phyloP scores from a whole-genome alignment of 2,113 vertebrate genomes.

The Myotis yumanensis region DNA sequence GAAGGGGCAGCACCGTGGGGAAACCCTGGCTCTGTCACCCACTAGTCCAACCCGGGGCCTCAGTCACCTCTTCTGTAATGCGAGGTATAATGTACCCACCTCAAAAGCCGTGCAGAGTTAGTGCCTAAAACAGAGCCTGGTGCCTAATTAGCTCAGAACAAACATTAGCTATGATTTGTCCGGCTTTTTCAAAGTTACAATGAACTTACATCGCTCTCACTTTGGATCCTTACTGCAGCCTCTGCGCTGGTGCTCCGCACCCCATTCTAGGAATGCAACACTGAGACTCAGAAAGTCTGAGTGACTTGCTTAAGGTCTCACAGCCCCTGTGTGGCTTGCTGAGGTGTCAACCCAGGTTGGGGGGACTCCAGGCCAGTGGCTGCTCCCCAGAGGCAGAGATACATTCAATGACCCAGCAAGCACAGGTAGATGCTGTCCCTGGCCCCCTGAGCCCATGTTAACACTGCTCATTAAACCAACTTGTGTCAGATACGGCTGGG shows the following conservation, averaged over 20 bases:
- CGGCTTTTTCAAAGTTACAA: background rate
- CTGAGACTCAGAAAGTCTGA: background rate
- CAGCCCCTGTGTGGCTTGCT: background rate
- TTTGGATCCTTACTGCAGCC: background rate
- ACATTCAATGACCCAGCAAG: rapidly evolving
- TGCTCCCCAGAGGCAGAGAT: background rate
- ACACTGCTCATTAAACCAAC: background rate
- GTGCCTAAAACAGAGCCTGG: background rate
- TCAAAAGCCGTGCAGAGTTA: background rate
- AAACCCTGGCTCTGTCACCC: background rate
- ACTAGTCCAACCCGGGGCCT: background rate
- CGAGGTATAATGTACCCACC: too few relatives aligned
- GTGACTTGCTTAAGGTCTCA: background rate
- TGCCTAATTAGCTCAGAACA: background rate
- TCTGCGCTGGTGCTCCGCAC: background rate
- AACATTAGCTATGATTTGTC: rapidly evolving
- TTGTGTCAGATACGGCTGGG: too few relatives aligned
- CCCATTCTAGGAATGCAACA: background rate
- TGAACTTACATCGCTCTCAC: background rate
- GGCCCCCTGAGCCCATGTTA: background rate
- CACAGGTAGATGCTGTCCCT: background rate
- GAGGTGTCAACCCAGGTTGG: background rate
- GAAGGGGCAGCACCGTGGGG: rapidly evolving
- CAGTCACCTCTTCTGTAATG: rapidly evolving
- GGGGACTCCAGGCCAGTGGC: rapidly evolving